These are phyloP conservation scores for Thereva nobilitata DNA, from an alignment of 2,888 invertebrate species.

Conservation along the genomic window DNA sequence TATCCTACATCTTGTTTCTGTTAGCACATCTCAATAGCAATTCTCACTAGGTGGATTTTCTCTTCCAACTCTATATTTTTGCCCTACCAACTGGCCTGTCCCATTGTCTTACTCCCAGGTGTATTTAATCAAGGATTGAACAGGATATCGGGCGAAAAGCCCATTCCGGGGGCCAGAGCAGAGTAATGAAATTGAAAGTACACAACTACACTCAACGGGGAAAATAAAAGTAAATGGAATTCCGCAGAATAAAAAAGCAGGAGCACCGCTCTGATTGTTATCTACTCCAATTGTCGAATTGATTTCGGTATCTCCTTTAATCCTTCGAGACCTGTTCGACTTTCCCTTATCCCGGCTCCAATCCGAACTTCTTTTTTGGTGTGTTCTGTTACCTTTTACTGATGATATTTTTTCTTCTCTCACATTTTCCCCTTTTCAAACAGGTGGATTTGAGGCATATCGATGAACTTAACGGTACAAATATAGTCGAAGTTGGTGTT, in stretches of 20 bases:
- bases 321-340: not conserved
- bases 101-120: slow-evolving; percentile 13
- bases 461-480: slow-evolving; percentile 88
- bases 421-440: slow-evolving; percentile 28
- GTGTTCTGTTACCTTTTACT: not conserved
- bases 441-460: slow-evolving; percentile 91
- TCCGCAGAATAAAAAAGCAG: slow-evolving; percentile 8
- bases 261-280: slow-evolving; percentile 21
- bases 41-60: not conserved
- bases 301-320: slow-evolving; percentile 1
- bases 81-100: slow-evolving; percentile 11
- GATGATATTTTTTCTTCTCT: slow-evolving; percentile 7
- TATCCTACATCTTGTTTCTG: not conserved
- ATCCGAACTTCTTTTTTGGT: not conserved
- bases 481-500: slow-evolving; percentile 89
- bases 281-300: slow-evolving; percentile 30
- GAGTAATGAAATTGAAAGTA: slow-evolving; percentile 30
- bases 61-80: not conserved
- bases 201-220: slow-evolving; percentile 2
- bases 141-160: not conserved
- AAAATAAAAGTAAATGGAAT: slow-evolving; percentile 23
- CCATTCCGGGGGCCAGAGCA: not conserved
- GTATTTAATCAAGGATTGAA: slow-evolving; percentile 29
- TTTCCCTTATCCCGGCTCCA: not conserved
- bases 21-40: not conserved